Evolutionary conservation across 2,888 invertebrate species (phyloP).

Genomic region (Volucella bombylans): DNA sequence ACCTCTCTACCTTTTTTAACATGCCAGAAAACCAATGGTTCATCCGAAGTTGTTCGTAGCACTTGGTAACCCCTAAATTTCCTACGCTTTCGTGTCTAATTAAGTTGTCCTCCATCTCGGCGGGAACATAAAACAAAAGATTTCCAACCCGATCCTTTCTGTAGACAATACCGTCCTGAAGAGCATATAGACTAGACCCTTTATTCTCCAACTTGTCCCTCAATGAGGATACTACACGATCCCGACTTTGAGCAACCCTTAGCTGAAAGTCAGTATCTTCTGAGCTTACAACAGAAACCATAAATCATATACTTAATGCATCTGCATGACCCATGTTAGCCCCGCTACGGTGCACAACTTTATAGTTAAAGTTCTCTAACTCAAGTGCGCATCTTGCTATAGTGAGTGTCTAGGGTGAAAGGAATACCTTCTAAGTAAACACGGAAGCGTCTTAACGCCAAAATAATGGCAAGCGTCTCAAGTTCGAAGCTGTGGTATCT

Average conservation of each 20-base stretch:
- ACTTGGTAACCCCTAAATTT: slow-evolving; percentile 17
- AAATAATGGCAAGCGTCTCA: slow-evolving; percentile 77
- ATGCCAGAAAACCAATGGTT: slow-evolving; percentile 29
- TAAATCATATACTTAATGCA: slow-evolving; percentile 7
- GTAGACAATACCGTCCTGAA: slow-evolving; percentile 27
- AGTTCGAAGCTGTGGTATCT: slow-evolving; percentile 78
- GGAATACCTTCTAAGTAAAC: slow-evolving; percentile 39
- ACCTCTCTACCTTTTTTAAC: slow-evolving; percentile 7
- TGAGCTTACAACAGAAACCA: slow-evolving; percentile 1
- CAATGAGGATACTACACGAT: not conserved
- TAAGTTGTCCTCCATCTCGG: slow-evolving; percentile 21
- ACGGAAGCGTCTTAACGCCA: slow-evolving; percentile 76
- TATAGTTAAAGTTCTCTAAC: slow-evolving; percentile 77
- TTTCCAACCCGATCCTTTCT: not conserved
- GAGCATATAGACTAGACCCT: not conserved
- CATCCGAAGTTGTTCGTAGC: slow-evolving; percentile 13
- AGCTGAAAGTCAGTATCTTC: slow-evolving; percentile 29
- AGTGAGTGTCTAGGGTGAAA: slow-evolving; percentile 74
- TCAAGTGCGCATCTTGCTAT: slow-evolving; percentile 78
- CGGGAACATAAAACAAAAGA: slow-evolving; percentile 16
- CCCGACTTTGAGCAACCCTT: slow-evolving; percentile 6
- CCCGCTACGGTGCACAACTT: slow-evolving; percentile 78
- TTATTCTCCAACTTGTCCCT: slow-evolving; percentile 3
- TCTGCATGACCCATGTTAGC: slow-evolving; percentile 76
- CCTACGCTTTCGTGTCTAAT: slow-evolving; percentile 42